phyloP scores from a whole-genome alignment of 2,113 vertebrate species.

The Clupea harengus region DNA sequence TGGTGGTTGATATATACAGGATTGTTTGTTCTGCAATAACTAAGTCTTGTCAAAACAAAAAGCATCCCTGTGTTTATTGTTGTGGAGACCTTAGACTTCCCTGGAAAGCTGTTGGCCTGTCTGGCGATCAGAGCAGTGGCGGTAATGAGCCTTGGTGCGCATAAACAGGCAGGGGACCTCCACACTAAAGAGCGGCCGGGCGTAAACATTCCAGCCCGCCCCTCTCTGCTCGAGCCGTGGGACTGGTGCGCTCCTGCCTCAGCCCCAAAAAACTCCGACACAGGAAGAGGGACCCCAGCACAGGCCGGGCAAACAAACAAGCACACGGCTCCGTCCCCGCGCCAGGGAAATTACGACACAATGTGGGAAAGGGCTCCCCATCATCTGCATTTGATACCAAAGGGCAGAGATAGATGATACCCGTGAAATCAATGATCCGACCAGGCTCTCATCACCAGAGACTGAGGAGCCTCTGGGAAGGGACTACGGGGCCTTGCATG shows the following conservation, averaged over 20 bases:
- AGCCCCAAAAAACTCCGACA: neutral
- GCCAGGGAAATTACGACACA: neutral
- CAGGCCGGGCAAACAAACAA: neutral
- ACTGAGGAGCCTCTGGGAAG: neutral
- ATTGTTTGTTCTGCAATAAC: neutral
- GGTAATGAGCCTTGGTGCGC: neutral
- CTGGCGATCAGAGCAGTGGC: neutral
- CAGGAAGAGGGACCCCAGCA: neutral
- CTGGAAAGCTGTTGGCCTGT: neutral
- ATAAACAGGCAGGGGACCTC: neutral
- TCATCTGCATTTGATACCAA: conserved; percentile 8
- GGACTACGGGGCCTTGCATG: neutral
- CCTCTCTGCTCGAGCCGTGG: neutral
- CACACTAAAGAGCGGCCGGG: neutral
- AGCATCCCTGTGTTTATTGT: neutral
- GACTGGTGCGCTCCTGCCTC: neutral
- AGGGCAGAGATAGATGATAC: conserved; percentile 7
- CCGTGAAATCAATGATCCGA: conserved; percentile 13
- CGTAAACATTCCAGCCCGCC: neutral
- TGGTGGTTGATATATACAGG: neutral
- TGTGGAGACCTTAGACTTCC: neutral
- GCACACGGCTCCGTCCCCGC: neutral
- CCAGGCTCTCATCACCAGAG: neutral
- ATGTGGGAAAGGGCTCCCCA: conserved; percentile 10
- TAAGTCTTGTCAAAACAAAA: conserved; percentile 10